phyloP scores from a whole-genome alignment of 2,797 vertebrate species.

The Erethizon dorsatum region DNA sequence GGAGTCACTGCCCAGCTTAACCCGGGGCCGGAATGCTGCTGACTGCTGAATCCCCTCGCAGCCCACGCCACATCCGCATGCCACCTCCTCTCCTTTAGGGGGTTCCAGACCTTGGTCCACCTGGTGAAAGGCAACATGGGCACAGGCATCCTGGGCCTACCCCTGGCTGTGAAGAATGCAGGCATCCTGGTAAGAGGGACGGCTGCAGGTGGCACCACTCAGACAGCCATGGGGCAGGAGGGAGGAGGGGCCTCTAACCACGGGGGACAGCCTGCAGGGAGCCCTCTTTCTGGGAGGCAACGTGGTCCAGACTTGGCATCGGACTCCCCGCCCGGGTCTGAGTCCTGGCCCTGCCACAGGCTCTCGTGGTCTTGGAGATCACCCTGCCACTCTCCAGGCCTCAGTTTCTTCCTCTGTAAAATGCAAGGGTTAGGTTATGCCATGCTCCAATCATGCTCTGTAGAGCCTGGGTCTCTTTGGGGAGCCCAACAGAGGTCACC shows the following conservation, averaged over 20 bases:
- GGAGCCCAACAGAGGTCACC: background rate
- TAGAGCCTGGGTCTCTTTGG: background rate
- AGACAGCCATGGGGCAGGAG: background rate
- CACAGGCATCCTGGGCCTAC: constrained; percentile 96
- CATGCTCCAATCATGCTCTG: background rate
- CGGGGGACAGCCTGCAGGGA: background rate
- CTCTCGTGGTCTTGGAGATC: background rate
- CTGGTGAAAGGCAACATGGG: constrained; percentile 98
- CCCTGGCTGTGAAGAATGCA: constrained; percentile 97
- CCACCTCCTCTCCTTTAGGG: constrained; percentile 87
- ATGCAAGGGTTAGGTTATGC: background rate
- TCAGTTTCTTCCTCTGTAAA: background rate
- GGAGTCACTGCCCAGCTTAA: background rate
- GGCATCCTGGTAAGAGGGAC: constrained; percentile 94
- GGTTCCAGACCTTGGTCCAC: constrained; percentile 96
- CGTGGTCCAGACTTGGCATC: background rate
- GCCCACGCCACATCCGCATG: background rate
- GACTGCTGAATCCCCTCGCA: background rate
- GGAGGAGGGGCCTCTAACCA: background rate
- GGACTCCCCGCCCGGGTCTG: background rate
- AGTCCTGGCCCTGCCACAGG: background rate
- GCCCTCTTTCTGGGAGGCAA: background rate
- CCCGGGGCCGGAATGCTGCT: rapidly evolving
- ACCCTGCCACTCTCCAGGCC: background rate
- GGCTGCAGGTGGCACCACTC: rapidly evolving